Evolutionary conservation across 2,888 invertebrate species (phyloP).

Genomic region (Oxyscelio sp.): DNA sequence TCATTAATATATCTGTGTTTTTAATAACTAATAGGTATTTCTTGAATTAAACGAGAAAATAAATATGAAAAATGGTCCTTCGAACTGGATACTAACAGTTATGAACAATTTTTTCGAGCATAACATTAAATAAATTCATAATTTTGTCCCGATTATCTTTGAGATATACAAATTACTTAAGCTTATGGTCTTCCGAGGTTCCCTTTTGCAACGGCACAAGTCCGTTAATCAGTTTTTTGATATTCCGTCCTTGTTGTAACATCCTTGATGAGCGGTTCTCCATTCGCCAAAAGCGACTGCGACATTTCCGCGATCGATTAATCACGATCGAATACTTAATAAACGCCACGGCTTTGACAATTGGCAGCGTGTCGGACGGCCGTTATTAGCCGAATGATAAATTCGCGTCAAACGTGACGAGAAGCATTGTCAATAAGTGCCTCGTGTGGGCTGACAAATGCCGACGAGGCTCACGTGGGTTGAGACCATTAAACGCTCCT

Average conservation of each 20-base stretch:
- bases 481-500: slow-evolving; percentile 63
- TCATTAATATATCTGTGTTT: too few relatives aligned
- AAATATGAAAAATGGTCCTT: background rate
- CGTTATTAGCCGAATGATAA: slow-evolving; percentile 71
- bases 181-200: too few relatives aligned
- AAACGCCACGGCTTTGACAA: slow-evolving; percentile 39
- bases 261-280: slow-evolving; percentile 7
- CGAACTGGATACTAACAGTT: too few relatives aligned
- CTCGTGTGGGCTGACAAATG: slow-evolving; percentile 69
- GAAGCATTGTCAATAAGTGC: slow-evolving; percentile 71
- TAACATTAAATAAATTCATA: too few relatives aligned
- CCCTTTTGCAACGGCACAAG: background rate
- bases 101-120: too few relatives aligned
- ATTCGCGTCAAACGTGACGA: slow-evolving; percentile 73
- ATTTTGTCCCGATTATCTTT: too few relatives aligned
- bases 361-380: slow-evolving; percentile 44
- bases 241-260: slow-evolving; percentile 20
- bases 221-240: slow-evolving; percentile 26
- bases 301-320: slow-evolving; percentile 39
- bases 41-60: too few relatives aligned
- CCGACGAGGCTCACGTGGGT: slow-evolving; percentile 60
- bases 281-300: background rate
- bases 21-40: too few relatives aligned
- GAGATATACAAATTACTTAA: too few relatives aligned
- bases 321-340: slow-evolving; percentile 32